phyloP scores from a whole-genome alignment of 2,888 invertebrate genomes.

The Stenodera caucasica region DNA sequence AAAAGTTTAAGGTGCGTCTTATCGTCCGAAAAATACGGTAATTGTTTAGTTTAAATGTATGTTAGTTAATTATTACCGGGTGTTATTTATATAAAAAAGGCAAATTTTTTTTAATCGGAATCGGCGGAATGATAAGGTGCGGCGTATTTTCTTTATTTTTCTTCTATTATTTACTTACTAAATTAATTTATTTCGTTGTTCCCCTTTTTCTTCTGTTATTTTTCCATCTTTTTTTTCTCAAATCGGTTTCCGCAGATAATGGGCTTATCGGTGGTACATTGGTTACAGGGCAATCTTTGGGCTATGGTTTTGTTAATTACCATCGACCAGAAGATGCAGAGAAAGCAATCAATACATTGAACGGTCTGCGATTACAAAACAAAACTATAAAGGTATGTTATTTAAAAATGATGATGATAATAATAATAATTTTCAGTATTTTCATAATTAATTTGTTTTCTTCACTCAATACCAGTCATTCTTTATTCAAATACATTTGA shows the following conservation, averaged over 20 bases:
- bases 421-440: too few relatives aligned
- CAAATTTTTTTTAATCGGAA: not conserved
- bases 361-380: constrained; percentile 97
- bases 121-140: not conserved
- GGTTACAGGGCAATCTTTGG: constrained; percentile 91
- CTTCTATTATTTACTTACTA: constrained; percentile 9
- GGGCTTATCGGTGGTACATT: constrained; percentile 57
- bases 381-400: constrained; percentile 94
- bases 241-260: constrained; percentile 53
- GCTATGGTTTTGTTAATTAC: constrained; percentile 99
- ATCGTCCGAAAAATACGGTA: too few relatives aligned
- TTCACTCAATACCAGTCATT: too few relatives aligned
- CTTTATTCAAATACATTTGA: not conserved
- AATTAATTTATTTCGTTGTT: constrained; percentile 1
- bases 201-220: constrained; percentile 42
- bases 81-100: not conserved
- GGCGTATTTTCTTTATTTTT: constrained; percentile 9
- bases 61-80: not conserved
- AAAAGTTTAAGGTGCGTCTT: too few relatives aligned
- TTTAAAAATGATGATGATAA: too few relatives aligned
- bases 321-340: constrained; percentile 96
- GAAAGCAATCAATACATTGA: constrained; percentile 97
- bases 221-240: constrained; percentile 44
- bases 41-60: not conserved
- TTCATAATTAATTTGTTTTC: too few relatives aligned